Base-by-base conservation (phyloP, 2,888 invertebrate species). In the Julus scanicus region DNA sequence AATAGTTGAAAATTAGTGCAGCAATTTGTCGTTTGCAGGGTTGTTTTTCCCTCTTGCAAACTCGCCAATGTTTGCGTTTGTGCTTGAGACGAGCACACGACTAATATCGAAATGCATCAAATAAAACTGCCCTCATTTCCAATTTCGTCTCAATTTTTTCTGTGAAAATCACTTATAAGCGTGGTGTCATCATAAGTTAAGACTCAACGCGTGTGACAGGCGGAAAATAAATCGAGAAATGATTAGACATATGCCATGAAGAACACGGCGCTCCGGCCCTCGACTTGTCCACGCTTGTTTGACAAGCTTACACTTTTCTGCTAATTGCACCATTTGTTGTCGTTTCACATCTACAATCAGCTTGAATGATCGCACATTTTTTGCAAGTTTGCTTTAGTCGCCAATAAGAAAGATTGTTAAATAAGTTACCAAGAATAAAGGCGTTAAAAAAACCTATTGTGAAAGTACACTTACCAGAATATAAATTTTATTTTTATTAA, bases 281-380 rank as follows among this genome's bases (percentile, higher is more conserved):
- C n/a, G 63, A 63, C 63, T 44, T n/a, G 53, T 53, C 53, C 53
- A 15, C 53, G 53, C 53, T 53, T 53, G 53, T 80, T 80, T 80
- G 80, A 80, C 80, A 80, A 80, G 37, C 29, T 80, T 37, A 80
- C 29, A 80, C 80, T 80, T 80, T 37, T 13, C 80, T 15, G 37
- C 37, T 80, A 80, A 80, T 80, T 80, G 80, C 80, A 20, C 80
- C 80, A 80, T 29, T 80, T 80, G 80, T 80, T 80, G 80, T 80
- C 80, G 37, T 4, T 80, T 80, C 80, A 20, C 80, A 80, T 80
- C 11, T 80, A 37, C 80, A 80, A 20, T 80, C 80, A 3, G 11
- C 11, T 3, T 80, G 13, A 2, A 80, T 37, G 37, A 80, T 29
- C 13, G 44, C 44, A 44, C n/a, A n/a, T n/a, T n/a, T n/a, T n/a